These are phyloP conservation scores for Nemapogon koenigi DNA, from an alignment of 2,888 invertebrate genomes.

Conservation along the genomic window DNA sequence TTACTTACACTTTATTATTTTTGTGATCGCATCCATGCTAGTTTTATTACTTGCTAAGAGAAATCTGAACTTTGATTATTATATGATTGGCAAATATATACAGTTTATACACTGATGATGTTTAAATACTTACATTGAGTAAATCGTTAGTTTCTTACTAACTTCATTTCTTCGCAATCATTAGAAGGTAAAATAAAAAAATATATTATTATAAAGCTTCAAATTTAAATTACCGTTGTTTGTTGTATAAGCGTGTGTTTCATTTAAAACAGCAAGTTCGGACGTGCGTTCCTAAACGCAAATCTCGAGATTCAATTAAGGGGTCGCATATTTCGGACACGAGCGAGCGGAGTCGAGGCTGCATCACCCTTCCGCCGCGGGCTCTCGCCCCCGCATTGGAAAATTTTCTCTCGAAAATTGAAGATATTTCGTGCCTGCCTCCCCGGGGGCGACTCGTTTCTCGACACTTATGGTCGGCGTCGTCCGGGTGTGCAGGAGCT, in stretches of 20 bases:
- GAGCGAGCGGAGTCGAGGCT: slow-evolving; percentile 29
- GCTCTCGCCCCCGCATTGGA: slow-evolving; percentile 59
- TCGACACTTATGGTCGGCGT: slow-evolving; percentile 64
- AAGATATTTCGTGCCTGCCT: slow-evolving; percentile 61
- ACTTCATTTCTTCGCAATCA: too few relatives aligned
- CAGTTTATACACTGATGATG: too few relatives aligned
- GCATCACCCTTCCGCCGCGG: slow-evolving; percentile 54
- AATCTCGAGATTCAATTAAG: slow-evolving; percentile 64
- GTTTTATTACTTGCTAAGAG: too few relatives aligned
- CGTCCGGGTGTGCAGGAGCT: slow-evolving; percentile 62
- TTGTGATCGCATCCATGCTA: too few relatives aligned
- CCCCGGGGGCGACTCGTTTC: slow-evolving; percentile 61
- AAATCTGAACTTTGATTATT: too few relatives aligned
- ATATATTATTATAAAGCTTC: too few relatives aligned
- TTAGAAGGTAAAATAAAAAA: too few relatives aligned
- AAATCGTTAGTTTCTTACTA: too few relatives aligned
- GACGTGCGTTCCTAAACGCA: slow-evolving; percentile 53
- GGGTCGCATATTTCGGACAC: slow-evolving; percentile 60
- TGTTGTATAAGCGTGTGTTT: slow-evolving; percentile 4
- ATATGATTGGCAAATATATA: too few relatives aligned
- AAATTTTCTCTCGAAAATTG: slow-evolving; percentile 65
- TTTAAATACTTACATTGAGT: too few relatives aligned
- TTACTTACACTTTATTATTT: too few relatives aligned
- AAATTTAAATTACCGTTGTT: too few relatives aligned
- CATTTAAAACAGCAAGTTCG: slow-evolving; percentile 17